Base-by-base conservation (phyloP, 2,888 invertebrate species). In the Acleris emargana region DNA sequence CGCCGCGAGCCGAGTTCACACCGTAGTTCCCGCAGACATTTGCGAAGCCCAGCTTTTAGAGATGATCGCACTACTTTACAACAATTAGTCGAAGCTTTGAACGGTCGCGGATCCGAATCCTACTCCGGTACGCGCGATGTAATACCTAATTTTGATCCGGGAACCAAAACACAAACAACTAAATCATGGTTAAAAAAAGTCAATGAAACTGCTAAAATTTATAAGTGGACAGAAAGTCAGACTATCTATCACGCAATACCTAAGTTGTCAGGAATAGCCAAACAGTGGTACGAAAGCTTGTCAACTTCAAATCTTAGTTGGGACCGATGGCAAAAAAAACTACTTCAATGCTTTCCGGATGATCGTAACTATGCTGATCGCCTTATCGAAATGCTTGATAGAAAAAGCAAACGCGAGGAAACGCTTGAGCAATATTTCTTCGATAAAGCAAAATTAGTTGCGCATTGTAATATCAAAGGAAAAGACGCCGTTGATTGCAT, bases 401-500 rank as follows among this genome's bases (percentile, higher is more conserved):
- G 55, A 11, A 55, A 55, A n/a, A 55, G 43, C n/a, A 42, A 22
- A 43, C 55, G 43, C 16, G 43, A 55, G 3, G 55, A 55, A 55
- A 43, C 55, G 11, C 22, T 55, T 16, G 55, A 55, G 55, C 51
- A 68, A 38, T 61, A 64, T 43, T 68, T 60, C 25, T 58, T 68
- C 32, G 71, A 71, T 20, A 71, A 69, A 60, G 22, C 57, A 13
- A 68, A 54, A 20, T 28, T 71, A 18, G 63, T 71, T 0, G 66
- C 49, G 5, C 55, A 49, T 28, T 70, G 71, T 38, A 62, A 57
- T 25, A 67, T 71, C 20, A 64, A 50, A 50, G 69, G 68, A 1
- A 69, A 58, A 52, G 62, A 72, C 25, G 69, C 72, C 1, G 72
- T 72, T 1, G 72, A 72, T 47, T 72, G 72, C 38, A 59, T 72